These are phyloP conservation scores for Drosophila sp. DNA, from an alignment of 1,140 invertebrate species.

Conservation along the genomic window DNA sequence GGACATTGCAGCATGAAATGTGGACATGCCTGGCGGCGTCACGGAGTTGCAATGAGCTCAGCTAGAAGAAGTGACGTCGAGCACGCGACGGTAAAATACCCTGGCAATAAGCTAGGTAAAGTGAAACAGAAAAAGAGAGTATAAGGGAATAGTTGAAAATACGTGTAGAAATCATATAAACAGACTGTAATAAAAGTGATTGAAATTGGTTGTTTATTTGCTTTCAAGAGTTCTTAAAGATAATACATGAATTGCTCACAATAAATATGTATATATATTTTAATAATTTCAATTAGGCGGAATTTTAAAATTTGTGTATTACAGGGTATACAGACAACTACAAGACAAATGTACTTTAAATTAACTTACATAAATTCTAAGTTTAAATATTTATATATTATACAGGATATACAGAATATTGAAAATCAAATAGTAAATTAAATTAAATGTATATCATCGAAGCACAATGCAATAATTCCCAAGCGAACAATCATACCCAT, in stretches of 20 bases:
- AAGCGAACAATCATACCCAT: not conserved
- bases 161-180: not conserved
- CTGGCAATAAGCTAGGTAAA: not conserved
- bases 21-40: conserved; percentile 47
- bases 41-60: not conserved
- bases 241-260: no score
- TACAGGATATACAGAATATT: not conserved
- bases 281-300: no score
- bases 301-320: no score
- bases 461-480: not conserved
- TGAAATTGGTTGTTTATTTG: no score
- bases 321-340: no score
- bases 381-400: no score
- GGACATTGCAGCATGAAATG: conserved; percentile 59
- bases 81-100: not conserved
- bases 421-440: no score
- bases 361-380: no score
- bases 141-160: not conserved
- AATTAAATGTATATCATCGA: no score
- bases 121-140: not conserved
- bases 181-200: not conserved
- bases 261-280: no score
- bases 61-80: not conserved
- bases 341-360: no score
- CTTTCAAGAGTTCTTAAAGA: no score